A percentile compares a stretch with the other conserved stretches of the same genome.
phyloP scores from a whole-genome alignment of 2,888 invertebrate genomes.

The Gonocerus acuteangulatus region DNA sequence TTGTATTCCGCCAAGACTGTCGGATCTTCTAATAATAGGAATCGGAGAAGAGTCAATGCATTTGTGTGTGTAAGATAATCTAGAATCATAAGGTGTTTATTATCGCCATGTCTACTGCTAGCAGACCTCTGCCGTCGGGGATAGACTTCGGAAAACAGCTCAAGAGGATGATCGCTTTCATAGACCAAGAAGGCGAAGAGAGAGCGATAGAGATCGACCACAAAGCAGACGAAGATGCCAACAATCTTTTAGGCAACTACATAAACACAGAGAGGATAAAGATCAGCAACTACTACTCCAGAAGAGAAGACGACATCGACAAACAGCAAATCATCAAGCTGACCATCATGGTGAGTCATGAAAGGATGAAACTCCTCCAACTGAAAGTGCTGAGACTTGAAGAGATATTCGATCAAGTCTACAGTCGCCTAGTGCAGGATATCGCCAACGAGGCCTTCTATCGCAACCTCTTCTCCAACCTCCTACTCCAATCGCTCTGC shows the following conservation, averaged over 20 bases:
- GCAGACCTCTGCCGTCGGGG: too few species aligned
- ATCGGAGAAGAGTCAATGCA: too few species aligned
- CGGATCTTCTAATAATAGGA: too few species aligned
- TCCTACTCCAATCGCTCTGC: neutral
- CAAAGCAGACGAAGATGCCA: conserved; percentile 14
- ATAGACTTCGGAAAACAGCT: conserved; percentile 3
- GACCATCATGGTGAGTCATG: conserved; percentile 9
- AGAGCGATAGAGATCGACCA: conserved; percentile 12
- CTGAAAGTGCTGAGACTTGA: neutral
- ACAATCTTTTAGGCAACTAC: neutral
- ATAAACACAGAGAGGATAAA: neutral
- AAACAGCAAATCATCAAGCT: neutral
- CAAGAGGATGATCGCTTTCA: conserved; percentile 21
- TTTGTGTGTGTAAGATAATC: too few species aligned
- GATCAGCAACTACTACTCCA: neutral
- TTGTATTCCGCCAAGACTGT: too few species aligned
- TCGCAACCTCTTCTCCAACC: neutral
- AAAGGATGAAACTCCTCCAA: neutral
- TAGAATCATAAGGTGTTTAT: too few species aligned
- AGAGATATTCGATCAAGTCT: neutral
- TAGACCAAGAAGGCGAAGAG: conserved; percentile 22
- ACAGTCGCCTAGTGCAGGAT: neutral
- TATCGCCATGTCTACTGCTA: too few species aligned
- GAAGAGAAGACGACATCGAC: neutral
- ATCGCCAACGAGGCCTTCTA: conserved; percentile 6